Evolutionary conservation across 2,113 vertebrate genomes (phyloP).

Genomic region (Ia io): DNA sequence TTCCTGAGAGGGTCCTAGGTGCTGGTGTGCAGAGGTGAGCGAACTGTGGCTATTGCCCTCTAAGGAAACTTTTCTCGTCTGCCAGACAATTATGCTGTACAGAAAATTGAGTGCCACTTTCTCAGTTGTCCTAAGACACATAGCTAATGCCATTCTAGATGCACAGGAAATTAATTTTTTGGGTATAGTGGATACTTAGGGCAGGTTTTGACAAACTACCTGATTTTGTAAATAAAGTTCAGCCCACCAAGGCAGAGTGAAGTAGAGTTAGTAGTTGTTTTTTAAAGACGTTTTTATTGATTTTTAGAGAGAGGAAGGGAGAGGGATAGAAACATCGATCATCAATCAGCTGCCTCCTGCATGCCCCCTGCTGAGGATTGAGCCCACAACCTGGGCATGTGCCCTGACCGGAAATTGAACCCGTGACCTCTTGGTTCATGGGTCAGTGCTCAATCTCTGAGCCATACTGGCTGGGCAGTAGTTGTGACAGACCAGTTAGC

Average conservation of each 20-base stretch:
- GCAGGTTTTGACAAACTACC: background rate
- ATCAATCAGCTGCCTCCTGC: too few relatives aligned
- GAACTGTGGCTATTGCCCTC: background rate
- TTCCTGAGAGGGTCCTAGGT: background rate
- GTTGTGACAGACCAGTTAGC: background rate
- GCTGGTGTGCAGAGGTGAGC: background rate
- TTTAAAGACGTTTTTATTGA: too few relatives aligned
- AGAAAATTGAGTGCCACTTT: background rate
- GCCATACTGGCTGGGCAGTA: background rate
- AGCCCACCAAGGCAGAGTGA: background rate
- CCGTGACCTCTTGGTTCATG: too few relatives aligned
- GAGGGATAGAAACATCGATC: too few relatives aligned
- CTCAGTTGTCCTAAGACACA: background rate
- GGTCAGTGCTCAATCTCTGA: too few relatives aligned
- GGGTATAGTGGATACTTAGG: background rate
- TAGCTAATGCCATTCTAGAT: background rate
- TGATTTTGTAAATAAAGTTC: background rate
- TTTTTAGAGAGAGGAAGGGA: too few relatives aligned
- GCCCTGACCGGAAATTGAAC: too few relatives aligned
- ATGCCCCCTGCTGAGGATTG: too few relatives aligned
- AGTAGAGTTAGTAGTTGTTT: background rate
- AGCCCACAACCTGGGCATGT: too few relatives aligned
- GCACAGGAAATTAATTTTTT: background rate
- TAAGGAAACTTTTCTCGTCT: background rate
- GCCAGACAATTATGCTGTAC: background rate